A percentile compares a stretch with the other conserved stretches of the same genome.
These are phyloP conservation scores for Pentalonia nigronervosa DNA, from an alignment of 1,140 invertebrate species.

Conservation along the genomic window DNA sequence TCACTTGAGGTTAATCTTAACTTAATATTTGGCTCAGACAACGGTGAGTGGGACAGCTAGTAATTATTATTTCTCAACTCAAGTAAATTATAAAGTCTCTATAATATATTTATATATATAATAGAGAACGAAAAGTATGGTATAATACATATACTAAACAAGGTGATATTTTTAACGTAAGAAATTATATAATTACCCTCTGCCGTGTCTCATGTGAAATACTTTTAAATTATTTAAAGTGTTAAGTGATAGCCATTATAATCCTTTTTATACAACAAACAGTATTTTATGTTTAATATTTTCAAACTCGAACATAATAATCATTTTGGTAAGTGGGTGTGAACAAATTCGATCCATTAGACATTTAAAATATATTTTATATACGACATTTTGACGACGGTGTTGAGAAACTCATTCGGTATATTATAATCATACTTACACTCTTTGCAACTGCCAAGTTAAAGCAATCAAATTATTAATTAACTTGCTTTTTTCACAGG, in stretches of 20 bases:
- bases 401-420: background rate
- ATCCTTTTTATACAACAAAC: background rate
- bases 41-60: too few species aligned
- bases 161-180: background rate
- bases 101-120: too few species aligned
- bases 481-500: slow-evolving; percentile 59
- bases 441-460: background rate
- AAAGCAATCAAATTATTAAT: background rate
- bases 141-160: background rate
- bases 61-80: background rate
- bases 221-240: background rate
- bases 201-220: background rate
- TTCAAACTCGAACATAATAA: background rate
- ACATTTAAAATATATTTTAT: background rate
- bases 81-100: background rate
- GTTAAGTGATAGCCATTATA: background rate
- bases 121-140: background rate
- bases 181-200: background rate
- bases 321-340: background rate
- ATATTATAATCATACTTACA: background rate
- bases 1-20: too few species aligned
- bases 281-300: background rate
- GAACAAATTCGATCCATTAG: background rate
- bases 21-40: too few species aligned
- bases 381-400: background rate